These are phyloP conservation scores for Phalacrocorax carbo DNA, from an alignment of 2,113 vertebrate species.

Conservation along the genomic window DNA sequence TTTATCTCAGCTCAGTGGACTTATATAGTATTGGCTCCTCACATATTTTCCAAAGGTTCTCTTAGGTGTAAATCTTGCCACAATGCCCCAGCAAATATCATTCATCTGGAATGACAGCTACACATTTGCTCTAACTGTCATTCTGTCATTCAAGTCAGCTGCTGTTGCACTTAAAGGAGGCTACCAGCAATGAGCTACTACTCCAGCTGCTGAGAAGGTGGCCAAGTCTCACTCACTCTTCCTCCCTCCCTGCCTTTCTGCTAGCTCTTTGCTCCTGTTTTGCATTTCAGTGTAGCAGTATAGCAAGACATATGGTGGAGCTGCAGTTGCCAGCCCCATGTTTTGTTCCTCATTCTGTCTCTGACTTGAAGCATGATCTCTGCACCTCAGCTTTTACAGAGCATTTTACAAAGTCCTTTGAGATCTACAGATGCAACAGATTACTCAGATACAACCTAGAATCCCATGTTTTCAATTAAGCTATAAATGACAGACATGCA, in stretches of 20 bases:
- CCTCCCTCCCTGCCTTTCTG: neutral
- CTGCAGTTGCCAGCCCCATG: neutral
- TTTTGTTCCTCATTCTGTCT: neutral
- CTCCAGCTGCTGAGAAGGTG: neutral
- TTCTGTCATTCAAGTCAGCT: neutral
- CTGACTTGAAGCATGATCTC: neutral
- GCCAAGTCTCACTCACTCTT: neutral
- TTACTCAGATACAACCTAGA: neutral
- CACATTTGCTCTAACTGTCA: slow-evolving; percentile 8
- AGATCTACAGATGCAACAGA: slow-evolving; percentile 22
- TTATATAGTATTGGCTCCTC: neutral
- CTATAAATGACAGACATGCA: neutral
- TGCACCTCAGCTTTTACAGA: neutral
- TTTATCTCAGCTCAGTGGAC: neutral
- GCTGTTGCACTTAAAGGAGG: neutral
- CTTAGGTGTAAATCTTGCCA: slow-evolving; percentile 9
- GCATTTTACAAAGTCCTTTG: slow-evolving; percentile 1
- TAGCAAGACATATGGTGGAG: neutral
- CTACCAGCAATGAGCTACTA: neutral
- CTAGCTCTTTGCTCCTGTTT: neutral
- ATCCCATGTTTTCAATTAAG: slow-evolving; percentile 39
- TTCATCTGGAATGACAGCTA: neutral
- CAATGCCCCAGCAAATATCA: neutral
- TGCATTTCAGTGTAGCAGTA: neutral
- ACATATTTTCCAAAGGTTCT: slow-evolving; percentile 19